Evolutionary conservation across 2,888 invertebrate genomes (phyloP).

Genomic region (Euzetes globulus): DNA sequence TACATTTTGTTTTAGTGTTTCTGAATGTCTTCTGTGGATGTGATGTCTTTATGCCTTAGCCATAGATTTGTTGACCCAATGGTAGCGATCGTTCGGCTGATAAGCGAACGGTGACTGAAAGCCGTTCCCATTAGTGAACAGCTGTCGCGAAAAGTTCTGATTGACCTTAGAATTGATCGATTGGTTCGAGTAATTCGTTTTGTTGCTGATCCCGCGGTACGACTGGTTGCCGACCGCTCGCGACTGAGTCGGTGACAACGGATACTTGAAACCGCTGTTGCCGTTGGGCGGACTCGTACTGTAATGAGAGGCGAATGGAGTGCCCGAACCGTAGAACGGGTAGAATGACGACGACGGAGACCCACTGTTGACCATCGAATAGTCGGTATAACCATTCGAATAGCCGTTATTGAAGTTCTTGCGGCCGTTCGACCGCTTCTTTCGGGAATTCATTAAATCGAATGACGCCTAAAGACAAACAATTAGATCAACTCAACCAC

Average conservation of each 20-base stretch:
- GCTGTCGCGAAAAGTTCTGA: not conserved
- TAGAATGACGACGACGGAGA: not conserved
- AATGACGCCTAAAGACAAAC: slow-evolving; percentile 28
- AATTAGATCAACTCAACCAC: not conserved
- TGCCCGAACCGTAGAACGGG: slow-evolving; percentile 12
- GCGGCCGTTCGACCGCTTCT: not conserved
- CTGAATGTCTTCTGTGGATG: not conserved
- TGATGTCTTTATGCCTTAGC: slow-evolving; percentile 22
- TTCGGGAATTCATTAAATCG: slow-evolving; percentile 33
- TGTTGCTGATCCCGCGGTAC: not conserved
- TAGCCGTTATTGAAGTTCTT: slow-evolving; percentile 17
- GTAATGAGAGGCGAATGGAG: slow-evolving; percentile 23
- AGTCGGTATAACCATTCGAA: not conserved
- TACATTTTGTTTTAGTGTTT: not conserved
- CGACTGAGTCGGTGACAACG: not conserved
- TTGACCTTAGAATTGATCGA: slow-evolving; percentile 25
- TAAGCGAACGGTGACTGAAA: not conserved
- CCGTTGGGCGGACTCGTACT: not conserved
- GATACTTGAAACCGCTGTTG: not conserved
- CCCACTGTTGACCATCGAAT: not conserved
- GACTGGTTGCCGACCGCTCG: not conserved
- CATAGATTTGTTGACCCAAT: slow-evolving; percentile 29
- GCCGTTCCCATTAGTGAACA: not conserved
- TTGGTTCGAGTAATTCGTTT: slow-evolving; percentile 8
- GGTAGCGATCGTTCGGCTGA: slow-evolving; percentile 13